These are phyloP conservation scores for Bergia sp. DNA, from an alignment of 92 coral and sea anemone species.

Conservation along the genomic window DNA sequence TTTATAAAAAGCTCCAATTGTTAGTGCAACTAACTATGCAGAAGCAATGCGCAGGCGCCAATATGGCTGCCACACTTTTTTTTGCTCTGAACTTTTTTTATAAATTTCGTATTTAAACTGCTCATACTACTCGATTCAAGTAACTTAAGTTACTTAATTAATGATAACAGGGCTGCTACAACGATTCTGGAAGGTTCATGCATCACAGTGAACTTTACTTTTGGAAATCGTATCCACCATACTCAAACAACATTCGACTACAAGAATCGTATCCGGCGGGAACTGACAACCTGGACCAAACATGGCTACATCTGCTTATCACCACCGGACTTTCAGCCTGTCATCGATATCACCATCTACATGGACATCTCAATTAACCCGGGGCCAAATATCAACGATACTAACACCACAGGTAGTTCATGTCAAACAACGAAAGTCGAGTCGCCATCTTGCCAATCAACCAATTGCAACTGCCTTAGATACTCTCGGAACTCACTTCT, in stretches of 20 bases:
- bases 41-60: neutral
- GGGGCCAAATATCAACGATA: neutral
- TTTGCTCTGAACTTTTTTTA: neutral
- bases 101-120: neutral
- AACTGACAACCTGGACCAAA: neutral
- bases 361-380: conserved; percentile 19
- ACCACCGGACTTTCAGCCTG: no score
- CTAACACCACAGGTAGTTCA: neutral
- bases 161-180: neutral
- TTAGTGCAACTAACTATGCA: no score
- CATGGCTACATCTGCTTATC: no score
- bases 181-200: no score
- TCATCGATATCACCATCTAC: conserved; percentile 23
- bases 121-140: neutral
- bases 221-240: no score
- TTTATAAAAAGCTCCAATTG: no score
- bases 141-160: neutral
- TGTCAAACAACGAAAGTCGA: neutral
- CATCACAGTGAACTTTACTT: no score
- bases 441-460: no score
- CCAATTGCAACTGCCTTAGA: neutral
- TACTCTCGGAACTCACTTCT: conserved; percentile 10
- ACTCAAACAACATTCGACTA: no score
- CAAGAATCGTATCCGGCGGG: conserved; percentile 6
- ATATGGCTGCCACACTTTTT: neutral